Evolutionary conservation across 2,113 vertebrate genomes (phyloP).

Genomic region (Corydoras maculifer): DNA sequence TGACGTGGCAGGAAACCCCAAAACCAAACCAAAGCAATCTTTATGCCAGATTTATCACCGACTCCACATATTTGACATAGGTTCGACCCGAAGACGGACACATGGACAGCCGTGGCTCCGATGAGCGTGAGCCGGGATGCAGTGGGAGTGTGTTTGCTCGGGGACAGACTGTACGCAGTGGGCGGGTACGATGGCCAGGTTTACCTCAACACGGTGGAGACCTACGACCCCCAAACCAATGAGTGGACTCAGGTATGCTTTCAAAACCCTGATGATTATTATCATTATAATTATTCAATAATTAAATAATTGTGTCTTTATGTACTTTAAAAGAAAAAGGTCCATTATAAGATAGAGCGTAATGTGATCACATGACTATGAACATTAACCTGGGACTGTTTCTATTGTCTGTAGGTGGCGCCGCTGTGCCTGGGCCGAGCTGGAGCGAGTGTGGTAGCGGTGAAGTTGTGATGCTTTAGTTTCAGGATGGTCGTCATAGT

Average conservation of each 20-base stretch:
- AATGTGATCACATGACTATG: neutral
- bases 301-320: too few species aligned
- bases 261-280: too few species aligned
- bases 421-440: constrained; percentile 91
- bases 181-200: constrained; percentile 94
- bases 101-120: constrained; percentile 94
- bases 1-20: too few species aligned
- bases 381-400: neutral
- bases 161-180: constrained; percentile 89
- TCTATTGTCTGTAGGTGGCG: constrained; percentile 72
- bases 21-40: too few species aligned
- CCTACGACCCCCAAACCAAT: constrained; percentile 95
- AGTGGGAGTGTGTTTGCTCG: constrained; percentile 94
- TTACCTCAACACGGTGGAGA: constrained; percentile 90
- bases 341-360: too few species aligned
- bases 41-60: neutral
- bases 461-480: constrained; percentile 71
- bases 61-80: constrained; percentile 52
- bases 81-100: constrained; percentile 95
- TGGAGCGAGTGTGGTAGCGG: constrained; percentile 87
- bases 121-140: constrained; percentile 97
- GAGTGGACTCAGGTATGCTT: constrained; percentile 86
- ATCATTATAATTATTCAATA: too few species aligned
- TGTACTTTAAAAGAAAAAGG: too few species aligned
- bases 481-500: constrained; percentile 21